These are phyloP conservation scores for Scolopax bukidnonensis DNA, from an alignment of 2,797 vertebrate species.

Conservation along the genomic window DNA sequence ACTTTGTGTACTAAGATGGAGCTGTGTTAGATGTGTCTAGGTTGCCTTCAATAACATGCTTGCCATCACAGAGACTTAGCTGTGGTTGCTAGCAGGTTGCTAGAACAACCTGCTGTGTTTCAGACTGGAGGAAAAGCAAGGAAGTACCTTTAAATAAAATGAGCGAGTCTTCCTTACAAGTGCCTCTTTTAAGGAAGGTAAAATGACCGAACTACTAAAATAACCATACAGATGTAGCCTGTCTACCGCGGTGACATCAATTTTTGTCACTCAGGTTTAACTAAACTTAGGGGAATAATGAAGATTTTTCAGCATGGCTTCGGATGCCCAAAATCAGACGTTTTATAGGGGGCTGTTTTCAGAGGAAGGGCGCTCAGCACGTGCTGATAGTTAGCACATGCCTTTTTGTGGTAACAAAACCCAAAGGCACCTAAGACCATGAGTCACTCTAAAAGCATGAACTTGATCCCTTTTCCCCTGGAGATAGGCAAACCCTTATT, in stretches of 20 bases:
- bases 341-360: neutral
- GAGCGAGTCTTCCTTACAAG: neutral
- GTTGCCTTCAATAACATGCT: neutral
- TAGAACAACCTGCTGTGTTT: neutral
- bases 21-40: accelerated
- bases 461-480: neutral
- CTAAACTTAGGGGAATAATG: neutral
- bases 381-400: neutral
- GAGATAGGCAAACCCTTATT: neutral
- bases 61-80: neutral
- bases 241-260: neutral
- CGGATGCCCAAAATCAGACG: neutral
- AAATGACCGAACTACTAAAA: neutral
- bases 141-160: neutral
- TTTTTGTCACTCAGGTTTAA: neutral
- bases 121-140: neutral
- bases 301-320: neutral
- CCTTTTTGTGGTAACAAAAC: neutral
- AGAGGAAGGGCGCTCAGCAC: neutral
- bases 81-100: neutral
- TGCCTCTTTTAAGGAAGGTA: neutral
- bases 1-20: neutral
- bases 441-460: slow-evolving; percentile 49
- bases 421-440: neutral
- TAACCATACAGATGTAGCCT: neutral